Conservation (phyloP, 2,113 vertebrate genomes). For the Leiothrix lutea region DNA sequence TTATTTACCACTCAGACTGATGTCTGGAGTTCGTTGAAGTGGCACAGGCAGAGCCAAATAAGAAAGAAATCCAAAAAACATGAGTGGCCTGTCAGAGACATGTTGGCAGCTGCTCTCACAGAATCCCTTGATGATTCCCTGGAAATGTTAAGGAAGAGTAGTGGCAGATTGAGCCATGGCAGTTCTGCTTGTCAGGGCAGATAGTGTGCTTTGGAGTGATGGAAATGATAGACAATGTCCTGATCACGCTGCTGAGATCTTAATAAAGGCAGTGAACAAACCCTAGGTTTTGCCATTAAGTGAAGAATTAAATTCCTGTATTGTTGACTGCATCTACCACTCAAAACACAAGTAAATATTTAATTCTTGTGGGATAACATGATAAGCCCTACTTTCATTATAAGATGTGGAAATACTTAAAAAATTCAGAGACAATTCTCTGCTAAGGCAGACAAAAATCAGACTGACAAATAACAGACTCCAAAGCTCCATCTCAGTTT, state of each 20-base stretch:
- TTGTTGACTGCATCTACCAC: background rate
- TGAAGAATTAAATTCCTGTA: background rate
- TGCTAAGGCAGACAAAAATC: background rate
- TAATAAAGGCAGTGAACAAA: background rate
- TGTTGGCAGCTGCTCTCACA: constrained; percentile 19
- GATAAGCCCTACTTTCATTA: background rate
- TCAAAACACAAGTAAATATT: background rate
- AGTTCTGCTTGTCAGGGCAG: constrained; percentile 35
- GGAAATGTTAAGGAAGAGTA: background rate
- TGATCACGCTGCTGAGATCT: background rate
- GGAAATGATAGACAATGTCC: background rate
- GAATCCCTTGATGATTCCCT: background rate
- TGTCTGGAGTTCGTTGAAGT: background rate
- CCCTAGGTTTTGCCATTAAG: background rate
- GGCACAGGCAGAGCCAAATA: background rate
- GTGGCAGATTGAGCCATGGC: constrained; percentile 18
- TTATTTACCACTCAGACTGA: background rate
- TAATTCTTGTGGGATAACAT: background rate
- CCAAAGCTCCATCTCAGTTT: background rate
- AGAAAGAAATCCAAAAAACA: background rate
- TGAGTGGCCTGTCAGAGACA: background rate
- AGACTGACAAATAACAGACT: background rate
- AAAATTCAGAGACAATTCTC: background rate
- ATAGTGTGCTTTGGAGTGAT: background rate
- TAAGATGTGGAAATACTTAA: background rate